These are phyloP conservation scores for Schizothorax lantsangensis DNA, from an alignment of 2,797 vertebrate species.

Conservation along the genomic window DNA sequence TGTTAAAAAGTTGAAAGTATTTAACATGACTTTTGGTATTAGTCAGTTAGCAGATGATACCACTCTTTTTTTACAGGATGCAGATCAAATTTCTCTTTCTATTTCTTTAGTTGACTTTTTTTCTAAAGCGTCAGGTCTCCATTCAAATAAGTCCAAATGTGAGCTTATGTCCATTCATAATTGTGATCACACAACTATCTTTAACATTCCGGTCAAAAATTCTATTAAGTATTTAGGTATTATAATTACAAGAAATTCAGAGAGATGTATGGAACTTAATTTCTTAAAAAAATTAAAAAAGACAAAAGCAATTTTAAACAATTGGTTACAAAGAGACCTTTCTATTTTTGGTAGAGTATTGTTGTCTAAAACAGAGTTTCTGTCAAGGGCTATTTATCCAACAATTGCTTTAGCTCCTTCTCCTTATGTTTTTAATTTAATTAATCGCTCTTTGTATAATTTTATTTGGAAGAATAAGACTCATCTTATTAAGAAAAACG, in stretches of 20 bases:
- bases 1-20: no score
- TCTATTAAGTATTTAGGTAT: background rate
- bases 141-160: background rate
- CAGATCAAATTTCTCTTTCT: background rate
- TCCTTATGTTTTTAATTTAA: background rate
- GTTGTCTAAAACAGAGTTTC: background rate
- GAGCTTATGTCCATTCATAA: slow-evolving; percentile 2
- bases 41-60: background rate
- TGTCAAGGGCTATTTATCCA: background rate
- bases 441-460: background rate
- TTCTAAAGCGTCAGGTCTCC: background rate
- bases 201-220: background rate
- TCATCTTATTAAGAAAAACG: background rate
- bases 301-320: background rate
- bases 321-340: background rate
- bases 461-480: background rate
- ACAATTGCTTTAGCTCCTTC: background rate
- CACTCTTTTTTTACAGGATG: background rate
- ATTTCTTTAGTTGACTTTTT: background rate
- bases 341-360: background rate
- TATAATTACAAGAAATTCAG: background rate
- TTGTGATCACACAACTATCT: background rate
- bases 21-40: no score
- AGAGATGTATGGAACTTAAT: background rate
- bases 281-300: background rate